A percentile compares a stretch with the other conserved stretches of the same genome.
Evolutionary conservation across 2,888 invertebrate species (phyloP).

Genomic region (Hipparchia semele): DNA sequence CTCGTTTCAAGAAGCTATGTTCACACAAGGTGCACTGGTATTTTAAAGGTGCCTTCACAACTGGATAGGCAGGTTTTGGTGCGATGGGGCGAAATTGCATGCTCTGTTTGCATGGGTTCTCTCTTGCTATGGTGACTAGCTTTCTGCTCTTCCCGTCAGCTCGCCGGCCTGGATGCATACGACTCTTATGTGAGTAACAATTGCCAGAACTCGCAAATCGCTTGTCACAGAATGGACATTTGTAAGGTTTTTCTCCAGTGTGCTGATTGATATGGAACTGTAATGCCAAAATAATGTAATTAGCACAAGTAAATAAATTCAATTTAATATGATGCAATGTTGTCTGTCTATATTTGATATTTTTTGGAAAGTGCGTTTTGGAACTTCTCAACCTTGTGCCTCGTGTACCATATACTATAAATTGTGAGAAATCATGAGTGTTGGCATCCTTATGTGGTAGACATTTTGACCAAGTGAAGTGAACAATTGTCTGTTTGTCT

Average conservation of each 20-base stretch:
- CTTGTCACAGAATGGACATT: constrained; percentile 89
- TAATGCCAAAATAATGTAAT: constrained; percentile 45
- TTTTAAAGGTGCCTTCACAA: constrained; percentile 56
- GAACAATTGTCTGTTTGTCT: too few relatives aligned
- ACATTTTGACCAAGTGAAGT: too few relatives aligned
- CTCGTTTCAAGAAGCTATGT: constrained; percentile 64
- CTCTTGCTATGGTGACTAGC: not conserved
- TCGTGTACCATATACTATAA: too few relatives aligned
- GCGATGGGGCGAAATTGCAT: constrained; percentile 25
- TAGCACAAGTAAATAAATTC: not conserved
- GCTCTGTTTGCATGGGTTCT: constrained; percentile 5
- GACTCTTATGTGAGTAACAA: constrained; percentile 87
- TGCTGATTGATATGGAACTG: constrained; percentile 90
- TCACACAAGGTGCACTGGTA: constrained; percentile 64
- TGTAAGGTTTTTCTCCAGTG: constrained; percentile 88
- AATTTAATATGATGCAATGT: too few relatives aligned
- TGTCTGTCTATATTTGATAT: too few relatives aligned
- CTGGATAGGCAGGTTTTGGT: constrained; percentile 33
- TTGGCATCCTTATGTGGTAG: too few relatives aligned
- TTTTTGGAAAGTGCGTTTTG: too few relatives aligned
- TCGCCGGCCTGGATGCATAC: constrained; percentile 86
- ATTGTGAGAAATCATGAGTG: too few relatives aligned
- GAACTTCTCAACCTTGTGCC: too few relatives aligned
- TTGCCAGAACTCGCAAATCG: constrained; percentile 88
- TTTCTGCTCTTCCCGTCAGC: constrained; percentile 44